phyloP scores from a whole-genome alignment of 2,888 invertebrate species.

The Polyommatus iphigenia region DNA sequence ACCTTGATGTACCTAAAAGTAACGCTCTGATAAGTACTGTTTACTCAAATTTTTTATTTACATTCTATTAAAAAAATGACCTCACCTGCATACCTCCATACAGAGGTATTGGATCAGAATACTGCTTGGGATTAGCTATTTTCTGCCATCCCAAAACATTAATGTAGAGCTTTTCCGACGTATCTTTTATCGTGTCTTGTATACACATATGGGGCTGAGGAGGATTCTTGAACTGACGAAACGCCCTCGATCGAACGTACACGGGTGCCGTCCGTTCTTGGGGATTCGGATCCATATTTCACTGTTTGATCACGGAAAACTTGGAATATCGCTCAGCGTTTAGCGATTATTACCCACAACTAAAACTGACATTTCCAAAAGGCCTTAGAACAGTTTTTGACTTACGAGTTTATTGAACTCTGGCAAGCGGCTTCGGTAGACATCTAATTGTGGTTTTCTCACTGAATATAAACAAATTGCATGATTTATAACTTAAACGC shows the following conservation, averaged over 20 bases:
- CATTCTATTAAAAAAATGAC: constrained; percentile 29
- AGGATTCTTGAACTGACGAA: constrained; percentile 85
- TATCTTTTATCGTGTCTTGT: constrained; percentile 81
- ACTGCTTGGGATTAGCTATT: constrained; percentile 83
- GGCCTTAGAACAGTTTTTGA: constrained; percentile 48
- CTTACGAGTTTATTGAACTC: constrained; percentile 72
- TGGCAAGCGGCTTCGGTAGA: constrained; percentile 47
- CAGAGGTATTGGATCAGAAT: constrained; percentile 84
- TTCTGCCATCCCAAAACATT: constrained; percentile 88
- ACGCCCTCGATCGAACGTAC: constrained; percentile 81
- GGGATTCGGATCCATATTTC: constrained; percentile 69
- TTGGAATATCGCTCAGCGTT: constrained; percentile 51
- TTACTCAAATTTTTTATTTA: constrained; percentile 20
- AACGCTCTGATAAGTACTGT: constrained; percentile 23
- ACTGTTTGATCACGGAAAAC: constrained; percentile 40
- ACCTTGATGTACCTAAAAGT: constrained; percentile 78
- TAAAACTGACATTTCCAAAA: constrained; percentile 60
- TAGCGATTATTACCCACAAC: constrained; percentile 52
- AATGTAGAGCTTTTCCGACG: constrained; percentile 80
- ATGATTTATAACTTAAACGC: neutral
- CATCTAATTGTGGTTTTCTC: constrained; percentile 14
- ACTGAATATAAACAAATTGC: constrained; percentile 14
- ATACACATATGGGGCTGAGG: constrained; percentile 89
- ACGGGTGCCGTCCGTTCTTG: constrained; percentile 73
- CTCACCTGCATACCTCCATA: constrained; percentile 86